Evolutionary conservation across 2,113 vertebrate genomes (phyloP).

Genomic region (Corynorhinus townsendii): DNA sequence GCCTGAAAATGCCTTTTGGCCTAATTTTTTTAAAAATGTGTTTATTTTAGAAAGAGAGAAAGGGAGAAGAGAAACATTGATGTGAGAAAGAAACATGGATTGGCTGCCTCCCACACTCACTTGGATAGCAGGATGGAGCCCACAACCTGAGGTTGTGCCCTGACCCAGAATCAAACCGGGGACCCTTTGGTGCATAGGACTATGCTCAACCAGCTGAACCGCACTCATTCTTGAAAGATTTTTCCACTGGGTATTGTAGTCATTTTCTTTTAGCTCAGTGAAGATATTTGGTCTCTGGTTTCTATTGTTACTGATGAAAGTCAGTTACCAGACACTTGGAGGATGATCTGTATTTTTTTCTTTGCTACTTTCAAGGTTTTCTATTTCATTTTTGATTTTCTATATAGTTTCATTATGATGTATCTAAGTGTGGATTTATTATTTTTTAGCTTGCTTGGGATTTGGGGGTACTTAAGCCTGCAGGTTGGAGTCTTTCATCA

Average conservation of each 20-base stretch:
- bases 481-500: not conserved
- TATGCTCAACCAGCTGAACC: not conserved
- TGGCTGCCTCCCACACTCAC: not conserved
- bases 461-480: not conserved
- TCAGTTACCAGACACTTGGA: not conserved
- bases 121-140: not conserved
- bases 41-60: not conserved
- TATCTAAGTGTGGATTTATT: not conserved
- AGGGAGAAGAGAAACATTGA: not conserved
- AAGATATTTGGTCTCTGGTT: not conserved
- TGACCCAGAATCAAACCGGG: not conserved
- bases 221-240: not conserved
- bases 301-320: not conserved
- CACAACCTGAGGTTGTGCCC: not conserved
- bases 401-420: not conserved
- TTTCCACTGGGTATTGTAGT: not conserved
- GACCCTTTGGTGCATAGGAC: not conserved
- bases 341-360: not conserved
- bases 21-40: not conserved
- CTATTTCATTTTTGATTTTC: not conserved
- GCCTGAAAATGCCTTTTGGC: constrained; percentile 5
- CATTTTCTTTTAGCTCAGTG: not conserved
- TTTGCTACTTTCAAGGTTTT: not conserved
- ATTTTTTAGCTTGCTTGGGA: constrained; percentile 28
- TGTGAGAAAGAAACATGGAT: not conserved